A percentile compares a stretch with the other conserved stretches of the same genome.
phyloP scores from a whole-genome alignment of 2,113 vertebrate genomes.

The Sinocyclocheilus anshuiensis region DNA sequence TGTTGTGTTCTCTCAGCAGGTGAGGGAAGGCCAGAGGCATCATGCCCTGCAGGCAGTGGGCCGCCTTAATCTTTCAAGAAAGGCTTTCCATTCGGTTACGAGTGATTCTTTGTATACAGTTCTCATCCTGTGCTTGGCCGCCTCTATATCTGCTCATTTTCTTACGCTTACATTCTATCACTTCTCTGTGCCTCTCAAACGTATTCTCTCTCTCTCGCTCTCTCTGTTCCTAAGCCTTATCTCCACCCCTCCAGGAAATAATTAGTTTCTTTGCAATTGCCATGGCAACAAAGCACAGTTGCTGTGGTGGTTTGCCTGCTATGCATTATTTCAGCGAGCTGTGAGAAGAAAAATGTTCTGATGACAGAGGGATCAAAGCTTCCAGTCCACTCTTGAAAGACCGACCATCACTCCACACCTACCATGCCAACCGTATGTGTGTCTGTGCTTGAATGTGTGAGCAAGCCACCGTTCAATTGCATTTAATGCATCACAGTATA shows the following conservation, averaged over 20 bases:
- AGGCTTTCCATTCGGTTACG: slow-evolving; percentile 45
- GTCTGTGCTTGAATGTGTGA: not conserved
- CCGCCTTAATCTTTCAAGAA: slow-evolving; percentile 38
- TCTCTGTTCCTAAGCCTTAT: slow-evolving; percentile 63
- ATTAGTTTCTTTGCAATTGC: slow-evolving; percentile 75
- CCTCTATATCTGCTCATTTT: slow-evolving; percentile 47
- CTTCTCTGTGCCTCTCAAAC: slow-evolving; percentile 36
- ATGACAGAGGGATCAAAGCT: slow-evolving; percentile 39
- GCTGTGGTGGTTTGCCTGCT: slow-evolving; percentile 62
- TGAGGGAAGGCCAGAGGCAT: slow-evolving; percentile 32
- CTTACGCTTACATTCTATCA: slow-evolving; percentile 35
- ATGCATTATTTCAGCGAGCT: slow-evolving; percentile 69
- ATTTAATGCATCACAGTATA: not conserved
- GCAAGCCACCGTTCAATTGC: not conserved
- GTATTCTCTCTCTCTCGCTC: not conserved
- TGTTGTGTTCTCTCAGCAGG: slow-evolving; percentile 39
- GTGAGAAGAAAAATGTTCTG: slow-evolving; percentile 37
- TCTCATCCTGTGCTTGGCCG: slow-evolving; percentile 58
- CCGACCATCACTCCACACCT: not conserved
- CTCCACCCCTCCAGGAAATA: slow-evolving; percentile 71
- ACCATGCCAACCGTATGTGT: not conserved
- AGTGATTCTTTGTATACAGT: slow-evolving; percentile 61
- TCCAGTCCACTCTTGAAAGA: slow-evolving; percentile 24
- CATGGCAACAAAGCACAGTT: slow-evolving; percentile 75
- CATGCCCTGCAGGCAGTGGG: slow-evolving; percentile 19